phyloP scores from a whole-genome alignment of 2,113 vertebrate genomes.

The Gymnorhina tibicen region DNA sequence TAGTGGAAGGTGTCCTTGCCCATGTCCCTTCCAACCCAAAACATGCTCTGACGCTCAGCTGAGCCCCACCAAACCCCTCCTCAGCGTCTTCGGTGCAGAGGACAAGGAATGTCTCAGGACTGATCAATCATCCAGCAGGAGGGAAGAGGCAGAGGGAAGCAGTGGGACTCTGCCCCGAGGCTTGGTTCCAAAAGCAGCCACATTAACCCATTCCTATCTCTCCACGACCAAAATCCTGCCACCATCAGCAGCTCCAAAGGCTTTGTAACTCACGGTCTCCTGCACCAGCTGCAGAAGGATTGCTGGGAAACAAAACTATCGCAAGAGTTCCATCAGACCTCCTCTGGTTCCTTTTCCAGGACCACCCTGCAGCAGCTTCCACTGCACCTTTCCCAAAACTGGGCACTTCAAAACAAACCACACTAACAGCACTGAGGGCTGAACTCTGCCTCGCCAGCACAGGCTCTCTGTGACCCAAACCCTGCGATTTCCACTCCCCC shows the following conservation, averaged over 20 bases:
- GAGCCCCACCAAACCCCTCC: not conserved
- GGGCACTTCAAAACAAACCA: not conserved
- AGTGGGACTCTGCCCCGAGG: not conserved
- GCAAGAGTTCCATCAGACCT: not conserved
- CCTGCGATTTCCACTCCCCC: not conserved
- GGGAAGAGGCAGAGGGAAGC: not conserved
- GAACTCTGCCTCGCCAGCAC: not conserved
- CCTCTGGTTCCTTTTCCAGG: not conserved
- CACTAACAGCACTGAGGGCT: not conserved
- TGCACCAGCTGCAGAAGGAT: not conserved
- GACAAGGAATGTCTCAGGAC: constrained; percentile 30
- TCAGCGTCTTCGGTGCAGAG: not conserved
- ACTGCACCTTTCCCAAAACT: not conserved
- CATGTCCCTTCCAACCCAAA: not conserved
- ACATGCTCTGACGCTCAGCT: not conserved
- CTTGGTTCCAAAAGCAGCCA: constrained; percentile 2
- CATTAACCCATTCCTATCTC: constrained; percentile 22
- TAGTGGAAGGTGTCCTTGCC: not conserved
- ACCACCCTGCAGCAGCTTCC: not conserved
- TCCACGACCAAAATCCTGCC: not conserved
- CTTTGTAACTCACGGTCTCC: not conserved
- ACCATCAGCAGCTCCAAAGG: not conserved
- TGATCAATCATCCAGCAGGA: constrained; percentile 31
- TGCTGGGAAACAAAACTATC: not conserved
- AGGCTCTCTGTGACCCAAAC: not conserved